Evolutionary conservation across 2,113 vertebrate genomes (phyloP), one percentile per base, ranked within the genome.

Genomic region (Zapornia atra): DNA sequence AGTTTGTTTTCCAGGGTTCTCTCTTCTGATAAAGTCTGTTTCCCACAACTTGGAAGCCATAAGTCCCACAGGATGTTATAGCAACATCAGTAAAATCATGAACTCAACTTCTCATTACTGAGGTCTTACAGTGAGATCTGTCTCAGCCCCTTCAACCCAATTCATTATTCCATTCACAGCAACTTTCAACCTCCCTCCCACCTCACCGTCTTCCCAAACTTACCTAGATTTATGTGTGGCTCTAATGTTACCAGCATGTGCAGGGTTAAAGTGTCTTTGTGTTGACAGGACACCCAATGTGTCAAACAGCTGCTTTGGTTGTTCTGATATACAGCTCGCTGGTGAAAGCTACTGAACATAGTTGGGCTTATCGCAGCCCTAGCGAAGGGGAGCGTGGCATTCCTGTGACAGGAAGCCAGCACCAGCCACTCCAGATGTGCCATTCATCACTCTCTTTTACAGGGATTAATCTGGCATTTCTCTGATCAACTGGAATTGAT

Each of bases 231-330:
- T 88, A n/a, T 33, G n/a, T 16, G 22, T 65, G 70, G 38, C 75
- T 92, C 20, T 60, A n/a, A 33, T 2, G 3, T 50, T 22, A 60
- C 19, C 69, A 33, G 59, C 31, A 18, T 12, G 2, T 36, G 60
- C 54, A 63, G 63, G 63, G 87, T 65, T 78, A 72, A 65, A 79
- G 68, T 28, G 1, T 75, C 77, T 68, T 57, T 75, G 92, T 76
- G 97, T 93, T 97, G 97, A 98, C 97, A 97, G 98, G 76, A 97
- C 94, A 86, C 77, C 86, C 44, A 19, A 46, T 56, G 92, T 97
- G 97, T 96, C 97, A 91, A 92, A 90, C 73, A 7, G 92, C 94
- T 90, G 93, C 93, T 88, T 75, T 53, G 75, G 72, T 64, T 77
- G 73, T 64, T 95, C 81, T n/a, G 66, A 96, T 92, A 95, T 5